Conservation (phyloP, 2,888 invertebrate genomes). For the Oasisia sp. region DNA sequence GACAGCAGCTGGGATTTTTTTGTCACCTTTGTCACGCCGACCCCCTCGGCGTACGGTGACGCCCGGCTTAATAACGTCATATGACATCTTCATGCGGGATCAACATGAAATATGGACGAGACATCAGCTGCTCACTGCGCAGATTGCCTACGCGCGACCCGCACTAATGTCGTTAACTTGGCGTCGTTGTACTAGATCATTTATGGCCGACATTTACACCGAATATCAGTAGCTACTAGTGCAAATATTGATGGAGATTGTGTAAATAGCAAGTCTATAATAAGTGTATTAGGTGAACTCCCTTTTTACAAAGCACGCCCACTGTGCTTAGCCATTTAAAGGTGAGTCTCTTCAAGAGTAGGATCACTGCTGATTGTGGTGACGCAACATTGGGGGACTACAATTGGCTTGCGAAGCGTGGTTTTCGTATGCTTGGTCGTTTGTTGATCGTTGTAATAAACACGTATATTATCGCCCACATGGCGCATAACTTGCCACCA, state of each 20-base stretch:
- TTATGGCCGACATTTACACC: background rate
- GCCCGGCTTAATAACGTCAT: background rate
- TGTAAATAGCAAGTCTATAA: background rate
- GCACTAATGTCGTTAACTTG: constrained; percentile 1
- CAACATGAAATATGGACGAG: background rate
- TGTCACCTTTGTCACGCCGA: background rate
- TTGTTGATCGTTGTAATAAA: background rate
- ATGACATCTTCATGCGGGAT: background rate
- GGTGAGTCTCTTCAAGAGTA: background rate
- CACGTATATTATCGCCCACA: background rate
- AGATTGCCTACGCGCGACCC: background rate
- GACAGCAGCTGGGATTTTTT: background rate
- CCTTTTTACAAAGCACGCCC: background rate
- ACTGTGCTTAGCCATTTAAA: background rate
- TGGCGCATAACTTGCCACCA: background rate
- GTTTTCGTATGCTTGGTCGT: background rate
- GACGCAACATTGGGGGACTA: no score
- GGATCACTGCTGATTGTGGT: no score
- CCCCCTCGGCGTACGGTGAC: background rate
- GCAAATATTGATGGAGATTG: background rate
- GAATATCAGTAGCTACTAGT: background rate
- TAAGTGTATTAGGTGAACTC: background rate
- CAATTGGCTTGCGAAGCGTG: no score
- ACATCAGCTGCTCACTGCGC: background rate
- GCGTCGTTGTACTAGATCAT: background rate